Conservation (phyloP, 1,140 invertebrate genomes). For the Agrypnia vestita region DNA sequence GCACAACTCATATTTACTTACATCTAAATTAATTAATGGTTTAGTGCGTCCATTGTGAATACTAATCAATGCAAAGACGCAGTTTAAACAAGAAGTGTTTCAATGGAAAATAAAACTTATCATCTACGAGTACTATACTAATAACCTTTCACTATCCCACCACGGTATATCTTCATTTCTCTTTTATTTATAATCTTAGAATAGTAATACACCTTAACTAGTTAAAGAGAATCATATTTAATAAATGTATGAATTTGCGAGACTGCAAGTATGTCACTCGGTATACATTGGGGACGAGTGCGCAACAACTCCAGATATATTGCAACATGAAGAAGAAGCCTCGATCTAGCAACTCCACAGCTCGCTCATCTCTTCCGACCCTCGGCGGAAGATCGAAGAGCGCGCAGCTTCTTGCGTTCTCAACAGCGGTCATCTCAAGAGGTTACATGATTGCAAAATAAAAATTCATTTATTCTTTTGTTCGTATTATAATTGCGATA, state of each 20-base stretch:
- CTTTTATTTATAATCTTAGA: constrained; percentile 47
- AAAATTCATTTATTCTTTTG: constrained; percentile 48
- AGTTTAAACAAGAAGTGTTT: constrained; percentile 33
- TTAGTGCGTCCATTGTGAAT: constrained; percentile 15
- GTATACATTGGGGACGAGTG: too few relatives aligned
- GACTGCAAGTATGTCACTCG: too few relatives aligned
- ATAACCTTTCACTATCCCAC: constrained; percentile 46
- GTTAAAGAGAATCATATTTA: constrained; percentile 20
- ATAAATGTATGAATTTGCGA: constrained; percentile 4
- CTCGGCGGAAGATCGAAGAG: too few relatives aligned
- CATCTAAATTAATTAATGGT: constrained; percentile 42
- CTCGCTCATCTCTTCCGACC: too few relatives aligned
- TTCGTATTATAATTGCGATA: constrained; percentile 61
- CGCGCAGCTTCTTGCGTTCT: too few relatives aligned
- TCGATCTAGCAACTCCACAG: too few relatives aligned
- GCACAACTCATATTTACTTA: constrained; percentile 14
- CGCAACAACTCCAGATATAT: too few relatives aligned
- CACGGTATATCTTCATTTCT: constrained; percentile 39
- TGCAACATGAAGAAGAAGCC: too few relatives aligned
- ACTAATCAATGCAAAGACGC: constrained; percentile 21
- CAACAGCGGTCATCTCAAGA: too few relatives aligned
- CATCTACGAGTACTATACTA: constrained; percentile 45
- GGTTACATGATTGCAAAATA: not conserved
- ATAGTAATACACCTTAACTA: constrained; percentile 38
- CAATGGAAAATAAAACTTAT: constrained; percentile 52